Percentiles rank a stretch among this genome's conserved stretches.
Evolutionary conservation across 1,140 invertebrate genomes (phyloP).

Genomic region (Trachymyrmex cornetzi): DNA sequence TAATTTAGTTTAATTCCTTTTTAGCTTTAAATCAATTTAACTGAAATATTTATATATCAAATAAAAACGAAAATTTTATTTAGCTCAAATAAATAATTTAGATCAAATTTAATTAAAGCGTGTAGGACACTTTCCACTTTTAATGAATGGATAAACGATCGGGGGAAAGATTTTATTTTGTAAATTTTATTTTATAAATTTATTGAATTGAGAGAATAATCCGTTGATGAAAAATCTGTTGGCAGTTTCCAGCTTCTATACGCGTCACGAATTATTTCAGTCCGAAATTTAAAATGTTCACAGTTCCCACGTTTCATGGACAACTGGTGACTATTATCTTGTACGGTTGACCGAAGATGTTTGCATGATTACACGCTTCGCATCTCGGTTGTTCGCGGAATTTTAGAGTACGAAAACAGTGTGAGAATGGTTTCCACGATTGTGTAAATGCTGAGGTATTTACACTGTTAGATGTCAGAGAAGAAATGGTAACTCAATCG

Average conservation of each 20-base stretch:
- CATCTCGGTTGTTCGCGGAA: conserved; percentile 47
- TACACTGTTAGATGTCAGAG: not conserved
- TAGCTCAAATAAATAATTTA: conserved; percentile 1
- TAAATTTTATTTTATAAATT: conserved; percentile 8
- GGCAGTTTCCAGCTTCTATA: not conserved
- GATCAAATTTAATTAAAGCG: not conserved
- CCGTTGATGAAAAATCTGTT: not conserved
- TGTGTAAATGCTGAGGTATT: not conserved
- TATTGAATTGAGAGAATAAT: not conserved
- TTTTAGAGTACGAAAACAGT: conserved; percentile 30
- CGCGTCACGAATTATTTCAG: conserved; percentile 17
- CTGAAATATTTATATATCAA: not conserved
- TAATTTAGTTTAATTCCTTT: not conserved
- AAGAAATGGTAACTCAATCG: too few relatives aligned
- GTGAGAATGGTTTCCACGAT: conserved; percentile 11
- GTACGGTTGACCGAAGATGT: conserved; percentile 51
- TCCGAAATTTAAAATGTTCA: conserved; percentile 46
- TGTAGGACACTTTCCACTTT: not conserved
- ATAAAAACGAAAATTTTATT: conserved; percentile 8
- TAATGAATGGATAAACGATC: not conserved
- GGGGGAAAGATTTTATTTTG: too few relatives aligned
- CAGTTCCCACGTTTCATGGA: conserved; percentile 59
- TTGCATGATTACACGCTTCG: conserved; percentile 70
- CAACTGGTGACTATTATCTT: conserved; percentile 26
- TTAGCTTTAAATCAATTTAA: not conserved